Conservation (phyloP, 2,113 vertebrate genomes). For the Anolis sagrei region DNA sequence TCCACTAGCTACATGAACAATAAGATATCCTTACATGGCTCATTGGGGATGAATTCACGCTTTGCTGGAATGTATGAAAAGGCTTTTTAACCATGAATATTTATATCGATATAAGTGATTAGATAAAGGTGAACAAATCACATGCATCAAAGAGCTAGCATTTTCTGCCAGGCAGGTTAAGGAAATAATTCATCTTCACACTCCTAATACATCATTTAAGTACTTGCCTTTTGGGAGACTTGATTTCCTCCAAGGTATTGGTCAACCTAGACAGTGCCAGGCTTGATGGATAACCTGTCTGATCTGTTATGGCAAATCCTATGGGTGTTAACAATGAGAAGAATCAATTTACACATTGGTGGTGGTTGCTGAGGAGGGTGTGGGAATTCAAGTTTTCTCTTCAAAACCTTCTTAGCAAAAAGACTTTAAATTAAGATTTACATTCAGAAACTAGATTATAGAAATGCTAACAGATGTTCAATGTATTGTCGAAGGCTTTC, state of each 20-base stretch:
- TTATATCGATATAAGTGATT: conserved; percentile 31
- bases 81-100: conserved; percentile 26
- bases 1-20: background rate
- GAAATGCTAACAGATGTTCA: background rate
- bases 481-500: no score
- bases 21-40: background rate
- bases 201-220: conserved; percentile 3
- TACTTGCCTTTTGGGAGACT: conserved; percentile 18
- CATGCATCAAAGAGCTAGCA: background rate
- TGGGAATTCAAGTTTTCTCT: conserved; percentile 1
- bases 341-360: conserved; percentile 8
- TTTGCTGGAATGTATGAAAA: background rate
- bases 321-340: background rate
- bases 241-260: background rate
- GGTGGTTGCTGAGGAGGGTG: no score
- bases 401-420: conserved; percentile 19
- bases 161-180: conserved; percentile 19
- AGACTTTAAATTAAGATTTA: conserved; percentile 20
- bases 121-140: conserved; percentile 39
- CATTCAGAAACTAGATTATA: background rate
- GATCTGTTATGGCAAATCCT: conserved; percentile 20
- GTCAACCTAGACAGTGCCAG: conserved; percentile 22
- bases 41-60: background rate
- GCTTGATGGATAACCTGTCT: conserved; percentile 23
- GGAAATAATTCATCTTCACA: conserved; percentile 23